phyloP scores from a whole-genome alignment of 2,797 vertebrate genomes.

The Jordanella pulchra region DNA sequence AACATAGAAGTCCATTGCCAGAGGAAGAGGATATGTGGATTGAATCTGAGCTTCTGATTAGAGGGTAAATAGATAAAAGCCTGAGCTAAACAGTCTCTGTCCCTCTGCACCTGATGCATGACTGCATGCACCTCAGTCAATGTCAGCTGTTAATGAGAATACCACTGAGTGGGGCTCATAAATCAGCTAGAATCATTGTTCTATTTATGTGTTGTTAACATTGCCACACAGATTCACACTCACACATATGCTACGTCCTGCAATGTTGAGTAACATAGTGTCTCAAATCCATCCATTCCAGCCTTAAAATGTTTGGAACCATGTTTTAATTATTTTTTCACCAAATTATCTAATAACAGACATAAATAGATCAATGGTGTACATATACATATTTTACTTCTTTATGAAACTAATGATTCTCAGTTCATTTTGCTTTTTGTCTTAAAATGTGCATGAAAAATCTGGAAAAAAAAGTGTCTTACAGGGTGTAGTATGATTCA shows the following conservation, averaged over 20 bases:
- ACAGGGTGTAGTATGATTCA: not conserved
- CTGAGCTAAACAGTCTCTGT: conserved; percentile 29
- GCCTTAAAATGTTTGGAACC: not conserved
- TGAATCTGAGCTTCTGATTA: conserved; percentile 7
- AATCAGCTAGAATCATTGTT: conserved; percentile 40
- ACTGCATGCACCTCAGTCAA: conserved; percentile 57
- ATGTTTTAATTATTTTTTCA: not conserved
- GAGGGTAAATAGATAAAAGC: conserved; percentile 21
- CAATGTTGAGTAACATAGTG: not conserved
- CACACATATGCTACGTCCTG: not conserved
- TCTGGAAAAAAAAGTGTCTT: too few relatives aligned
- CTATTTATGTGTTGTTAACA: conserved; percentile 31
- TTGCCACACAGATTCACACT: conserved; percentile 18
- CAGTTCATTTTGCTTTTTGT: too few relatives aligned
- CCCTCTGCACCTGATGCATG: conserved; percentile 33
- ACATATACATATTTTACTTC: not conserved
- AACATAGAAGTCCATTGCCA: conserved; percentile 9
- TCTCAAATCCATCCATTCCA: not conserved
- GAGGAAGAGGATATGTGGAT: conserved; percentile 17
- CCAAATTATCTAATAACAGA: not conserved
- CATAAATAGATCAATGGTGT: not conserved
- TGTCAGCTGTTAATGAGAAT: conserved; percentile 63
- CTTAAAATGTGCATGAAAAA: too few relatives aligned
- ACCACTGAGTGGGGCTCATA: conserved; percentile 44
- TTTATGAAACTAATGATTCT: not conserved